Base-by-base conservation (phyloP, 2,888 invertebrate species). In the Euspilapteryx auroguttella region DNA sequence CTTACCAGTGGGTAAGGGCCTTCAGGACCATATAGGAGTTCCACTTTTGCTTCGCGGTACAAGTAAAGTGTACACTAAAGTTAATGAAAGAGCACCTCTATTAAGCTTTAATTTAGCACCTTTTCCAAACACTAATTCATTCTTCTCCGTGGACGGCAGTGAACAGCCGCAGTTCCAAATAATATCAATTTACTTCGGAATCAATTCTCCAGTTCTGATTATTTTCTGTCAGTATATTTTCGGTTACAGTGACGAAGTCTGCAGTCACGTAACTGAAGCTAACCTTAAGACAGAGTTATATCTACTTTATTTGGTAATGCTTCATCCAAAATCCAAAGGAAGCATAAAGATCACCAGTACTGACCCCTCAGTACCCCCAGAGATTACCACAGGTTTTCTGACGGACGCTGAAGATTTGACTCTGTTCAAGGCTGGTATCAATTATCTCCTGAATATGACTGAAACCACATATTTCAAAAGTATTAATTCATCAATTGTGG, bases 311-410 rank as follows among this genome's bases (percentile, higher is more conserved):
- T 10, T 27, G 5, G 9, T 12, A 5, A 9, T 27, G 20, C 20
- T 27, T 12, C 27, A 21, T 21, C 20, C 17, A 2, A 21, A 27
- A 20, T 27, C 27, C 8, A 12, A 17, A 12, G 21, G 27, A 20
- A 27, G 13, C 7, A 21, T 27, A 9, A 8, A 12, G 2, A 12
- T 20, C 9, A 21, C 6, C 3, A 12, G 12, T 9, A 11, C n/a
- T 7, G 8, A 12, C 12, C 8, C 9, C 11, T 12, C 3, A 8
- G 14, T n/a, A 2, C 9, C 12, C 25, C 27, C 27, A 10, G 13
- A 27, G n/a, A 25, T 25, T n/a, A 4, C 14, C 15, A 10, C 11
- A 8, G 15, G 14, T n/a, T 25, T 14, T 12, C 9, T 25, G 9
- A 10, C 25, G 4, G 25, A 14, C 2, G 4, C 9, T 14, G 15